Percentiles rank a stretch among this genome's conserved stretches.
Conservation (phyloP, 2,113 vertebrate species). For the Tringa solitaria region DNA sequence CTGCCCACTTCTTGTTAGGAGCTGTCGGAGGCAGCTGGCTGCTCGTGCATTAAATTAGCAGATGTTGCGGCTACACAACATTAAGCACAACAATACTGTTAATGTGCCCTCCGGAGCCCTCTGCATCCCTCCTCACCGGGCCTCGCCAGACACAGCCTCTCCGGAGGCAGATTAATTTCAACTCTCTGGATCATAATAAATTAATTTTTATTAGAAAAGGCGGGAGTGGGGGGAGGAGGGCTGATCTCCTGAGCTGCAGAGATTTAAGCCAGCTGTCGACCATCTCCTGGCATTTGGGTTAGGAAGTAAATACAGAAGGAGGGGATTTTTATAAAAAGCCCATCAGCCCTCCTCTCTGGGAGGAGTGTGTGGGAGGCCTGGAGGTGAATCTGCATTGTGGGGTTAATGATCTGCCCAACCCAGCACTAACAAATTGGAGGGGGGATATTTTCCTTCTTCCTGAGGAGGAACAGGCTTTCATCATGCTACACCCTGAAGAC, state of each 20-base stretch:
- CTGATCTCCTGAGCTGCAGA: constrained; percentile 73
- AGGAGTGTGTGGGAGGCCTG: neutral
- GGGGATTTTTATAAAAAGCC: neutral
- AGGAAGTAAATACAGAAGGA: constrained; percentile 47
- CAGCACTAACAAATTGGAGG: neutral
- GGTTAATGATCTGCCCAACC: neutral
- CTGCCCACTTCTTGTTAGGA: constrained; percentile 56
- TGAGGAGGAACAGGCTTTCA: neutral
- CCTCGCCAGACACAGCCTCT: constrained; percentile 57
- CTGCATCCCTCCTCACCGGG: constrained; percentile 21
- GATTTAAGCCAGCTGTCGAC: constrained; percentile 71
- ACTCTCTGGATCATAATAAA: constrained; percentile 83
- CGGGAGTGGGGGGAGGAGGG: neutral
- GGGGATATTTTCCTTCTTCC: neutral
- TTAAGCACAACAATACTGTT: constrained; percentile 63
- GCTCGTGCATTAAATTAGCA: constrained; percentile 74
- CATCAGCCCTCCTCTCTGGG: neutral
- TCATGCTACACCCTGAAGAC: neutral
- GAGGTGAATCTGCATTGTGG: neutral
- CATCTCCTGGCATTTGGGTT: constrained; percentile 61
- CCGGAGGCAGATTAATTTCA: constrained; percentile 78
- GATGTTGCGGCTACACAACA: constrained; percentile 64
- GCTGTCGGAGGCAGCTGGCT: constrained; percentile 56
- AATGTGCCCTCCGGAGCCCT: constrained; percentile 65
- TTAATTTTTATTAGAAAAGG: constrained; percentile 86